These are phyloP conservation scores for Encarsia formosa DNA, from an alignment of 2,888 invertebrate genomes.

Conservation along the genomic window DNA sequence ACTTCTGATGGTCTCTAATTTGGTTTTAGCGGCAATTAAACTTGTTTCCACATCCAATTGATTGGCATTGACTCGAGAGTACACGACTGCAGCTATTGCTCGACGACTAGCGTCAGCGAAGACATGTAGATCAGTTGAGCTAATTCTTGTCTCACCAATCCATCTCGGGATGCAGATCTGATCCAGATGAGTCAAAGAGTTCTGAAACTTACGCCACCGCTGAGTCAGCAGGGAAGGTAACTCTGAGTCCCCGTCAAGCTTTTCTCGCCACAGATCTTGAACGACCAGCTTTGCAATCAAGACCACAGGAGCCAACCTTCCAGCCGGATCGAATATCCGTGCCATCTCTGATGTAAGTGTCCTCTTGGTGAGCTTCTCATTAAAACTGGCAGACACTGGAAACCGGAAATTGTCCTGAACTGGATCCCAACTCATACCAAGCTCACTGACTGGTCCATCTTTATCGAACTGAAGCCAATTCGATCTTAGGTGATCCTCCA, in stretches of 20 bases:
- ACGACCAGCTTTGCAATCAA: background rate
- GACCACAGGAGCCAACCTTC: background rate
- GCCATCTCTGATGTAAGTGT: no score
- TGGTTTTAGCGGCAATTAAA: background rate
- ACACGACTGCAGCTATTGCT: background rate
- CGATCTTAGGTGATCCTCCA: no score
- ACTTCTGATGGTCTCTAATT: background rate
- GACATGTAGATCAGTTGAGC: background rate
- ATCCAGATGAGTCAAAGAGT: background rate
- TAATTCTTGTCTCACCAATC: background rate
- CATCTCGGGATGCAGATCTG: background rate
- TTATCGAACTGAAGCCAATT: no score
- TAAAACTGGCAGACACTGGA: no score
- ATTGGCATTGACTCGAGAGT: background rate
- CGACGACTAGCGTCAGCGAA: background rate
- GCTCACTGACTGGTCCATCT: no score
- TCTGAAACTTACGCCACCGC: background rate
- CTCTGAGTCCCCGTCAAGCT: background rate
- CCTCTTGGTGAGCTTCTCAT: no score
- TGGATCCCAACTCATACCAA: no score
- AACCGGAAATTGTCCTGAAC: no score
- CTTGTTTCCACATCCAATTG: background rate
- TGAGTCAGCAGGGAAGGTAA: no score
- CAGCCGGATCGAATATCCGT: no score
- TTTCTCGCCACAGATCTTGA: background rate